Evolutionary conservation across 2,888 invertebrate species (phyloP), one percentile per base, ranked within the genome.

Genomic region (Pogonocherus hispidulus): DNA sequence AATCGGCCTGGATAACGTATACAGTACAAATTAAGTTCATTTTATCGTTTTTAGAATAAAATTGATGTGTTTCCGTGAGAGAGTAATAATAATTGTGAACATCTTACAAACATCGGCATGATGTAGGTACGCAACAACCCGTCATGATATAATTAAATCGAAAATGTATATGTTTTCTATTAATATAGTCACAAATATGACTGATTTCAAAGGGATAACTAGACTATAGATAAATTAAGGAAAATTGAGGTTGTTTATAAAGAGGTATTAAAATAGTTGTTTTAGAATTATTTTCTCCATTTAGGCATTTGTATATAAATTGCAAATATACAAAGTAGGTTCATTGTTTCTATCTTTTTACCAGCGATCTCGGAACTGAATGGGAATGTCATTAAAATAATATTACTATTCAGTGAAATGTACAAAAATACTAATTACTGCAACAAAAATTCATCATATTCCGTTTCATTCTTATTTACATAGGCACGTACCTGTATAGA

Each of bases 41-140:
- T 14, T 52, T 52, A 52, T 35, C 52, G 1, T 32, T 35, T 52
- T 52, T 19, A 52, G 9, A n/a, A 51, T 11, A 51, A 32, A 35
- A 32, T 16, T 35, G 27, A 32, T 8, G 52, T 18, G 32, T 52
- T 52, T 52, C 52, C 52, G 52, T 52, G 19, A 32, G 19, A 8
- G 23, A 16, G 18, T 51, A 23, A 51, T 14, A n/a, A 14, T 14
- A 4, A n/a, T 2, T 14, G 16, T 16, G n/a, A 41, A 41, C 14
- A 4, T 14, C 4, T 41, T 27, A 27, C n/a, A n/a, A n/a, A n/a
- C n/a, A n/a, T n/a, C n/a, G n/a, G n/a, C n/a, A n/a, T n/a, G n/a
- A n/a, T n/a, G n/a, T n/a, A n/a, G n/a, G n/a, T n/a, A n/a, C n/a
- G n/a, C n/a, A n/a, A n/a, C n/a, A n/a, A n/a, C n/a, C n/a, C n/a